A percentile compares a stretch with the other conserved stretches of the same genome.
These are phyloP conservation scores for Pachyseris speciosa DNA, from an alignment of 64 coral and sea anemone species.

Conservation along the genomic window DNA sequence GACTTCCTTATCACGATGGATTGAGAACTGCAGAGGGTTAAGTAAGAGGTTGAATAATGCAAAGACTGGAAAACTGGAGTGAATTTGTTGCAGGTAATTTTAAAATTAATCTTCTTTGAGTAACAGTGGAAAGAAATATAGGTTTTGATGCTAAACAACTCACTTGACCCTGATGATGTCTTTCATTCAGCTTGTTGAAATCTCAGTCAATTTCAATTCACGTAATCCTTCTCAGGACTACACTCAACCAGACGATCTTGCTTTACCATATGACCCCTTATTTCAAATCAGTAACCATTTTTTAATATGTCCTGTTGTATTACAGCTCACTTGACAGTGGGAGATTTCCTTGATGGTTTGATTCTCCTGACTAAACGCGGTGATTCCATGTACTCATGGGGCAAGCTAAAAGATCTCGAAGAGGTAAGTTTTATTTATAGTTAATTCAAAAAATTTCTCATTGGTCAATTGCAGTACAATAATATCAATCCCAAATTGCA, in stretches of 20 bases:
- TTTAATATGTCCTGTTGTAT: neutral
- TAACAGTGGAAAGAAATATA: too few species aligned
- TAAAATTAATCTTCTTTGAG: too few species aligned
- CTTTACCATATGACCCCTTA: neutral
- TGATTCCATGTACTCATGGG: slow-evolving; percentile 62
- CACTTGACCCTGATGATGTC: too few species aligned
- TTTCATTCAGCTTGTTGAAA: too few species aligned
- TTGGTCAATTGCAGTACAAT: too few species aligned
- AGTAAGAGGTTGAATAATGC: neutral
- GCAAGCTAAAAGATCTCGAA: slow-evolving; percentile 35
- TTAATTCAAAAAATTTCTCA: too few species aligned
- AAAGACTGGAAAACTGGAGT: slow-evolving; percentile 12
- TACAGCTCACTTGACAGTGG: slow-evolving; percentile 61
- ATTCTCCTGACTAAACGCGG: slow-evolving; percentile 72
- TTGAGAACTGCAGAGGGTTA: neutral
- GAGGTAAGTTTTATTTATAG: neutral
- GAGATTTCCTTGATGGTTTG: slow-evolving; percentile 69
- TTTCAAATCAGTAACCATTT: neutral
- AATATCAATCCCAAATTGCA: too few species aligned
- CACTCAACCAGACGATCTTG: too few species aligned
- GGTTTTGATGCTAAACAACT: too few species aligned
- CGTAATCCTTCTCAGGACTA: too few species aligned
- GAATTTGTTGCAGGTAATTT: slow-evolving; percentile 27
- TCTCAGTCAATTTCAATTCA: too few species aligned
- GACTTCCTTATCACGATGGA: neutral